A percentile compares a stretch with the other conserved stretches of the same genome.
Conservation (phyloP, 2,888 invertebrate species). For the Lysandra bellargus region DNA sequence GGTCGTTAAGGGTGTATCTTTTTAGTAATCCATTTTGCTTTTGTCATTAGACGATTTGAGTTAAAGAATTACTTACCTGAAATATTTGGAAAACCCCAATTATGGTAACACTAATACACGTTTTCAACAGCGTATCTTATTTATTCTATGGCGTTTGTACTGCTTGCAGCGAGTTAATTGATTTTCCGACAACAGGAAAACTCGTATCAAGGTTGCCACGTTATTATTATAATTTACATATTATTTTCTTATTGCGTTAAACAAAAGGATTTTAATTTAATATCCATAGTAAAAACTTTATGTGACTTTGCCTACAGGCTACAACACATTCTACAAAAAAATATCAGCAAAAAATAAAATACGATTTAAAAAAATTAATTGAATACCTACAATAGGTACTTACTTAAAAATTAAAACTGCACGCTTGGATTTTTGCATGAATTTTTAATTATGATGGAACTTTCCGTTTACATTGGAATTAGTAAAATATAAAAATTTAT, state of each 20-base stretch:
- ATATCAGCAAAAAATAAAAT: not conserved
- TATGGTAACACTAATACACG: not conserved
- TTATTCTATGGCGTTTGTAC: not conserved
- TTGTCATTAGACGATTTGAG: not conserved
- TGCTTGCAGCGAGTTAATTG: not conserved
- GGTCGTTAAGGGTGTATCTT: no score
- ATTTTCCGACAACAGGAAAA: conserved; percentile 6
- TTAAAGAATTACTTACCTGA: not conserved
- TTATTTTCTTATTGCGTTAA: not conserved
- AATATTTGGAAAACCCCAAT: not conserved
- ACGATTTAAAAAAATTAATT: not conserved
- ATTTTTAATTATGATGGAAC: not conserved
- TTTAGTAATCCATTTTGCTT: no score
- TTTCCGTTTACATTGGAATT: not conserved
- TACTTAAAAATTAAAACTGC: no score
- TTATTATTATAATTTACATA: not conserved
- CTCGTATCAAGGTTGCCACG: not conserved
- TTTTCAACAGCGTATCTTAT: not conserved
- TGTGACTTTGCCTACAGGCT: not conserved
- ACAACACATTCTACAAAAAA: not conserved
- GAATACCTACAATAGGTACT: no score
- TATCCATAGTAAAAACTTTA: not conserved
- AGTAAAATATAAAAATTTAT: not conserved
- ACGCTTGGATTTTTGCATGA: not conserved
- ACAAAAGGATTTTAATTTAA: not conserved